phyloP scores from a whole-genome alignment of 2,113 vertebrate genomes.

The Boulengeromyrus knoepffleri region DNA sequence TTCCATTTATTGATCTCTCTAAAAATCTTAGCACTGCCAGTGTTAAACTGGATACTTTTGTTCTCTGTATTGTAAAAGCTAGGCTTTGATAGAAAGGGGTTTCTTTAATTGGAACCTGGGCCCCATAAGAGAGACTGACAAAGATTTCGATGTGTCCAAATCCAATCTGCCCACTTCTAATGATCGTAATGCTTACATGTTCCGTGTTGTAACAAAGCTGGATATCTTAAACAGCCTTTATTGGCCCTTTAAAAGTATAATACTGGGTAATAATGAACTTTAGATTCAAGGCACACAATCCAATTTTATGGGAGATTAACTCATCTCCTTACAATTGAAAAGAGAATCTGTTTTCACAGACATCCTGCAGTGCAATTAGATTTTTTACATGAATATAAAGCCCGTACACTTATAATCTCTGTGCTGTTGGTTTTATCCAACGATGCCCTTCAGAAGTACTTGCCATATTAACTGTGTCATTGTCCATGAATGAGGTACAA shows the following conservation, averaged over 20 bases:
- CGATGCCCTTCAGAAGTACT: slow-evolving; percentile 3
- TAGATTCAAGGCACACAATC: background rate
- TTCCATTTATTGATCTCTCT: background rate
- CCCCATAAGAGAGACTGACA: background rate
- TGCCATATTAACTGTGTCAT: background rate
- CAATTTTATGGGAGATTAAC: slow-evolving; percentile 4
- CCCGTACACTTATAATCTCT: background rate
- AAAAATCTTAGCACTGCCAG: background rate
- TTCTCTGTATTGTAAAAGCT: background rate
- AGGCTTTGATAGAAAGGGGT: background rate
- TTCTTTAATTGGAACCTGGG: background rate
- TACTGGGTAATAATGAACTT: background rate
- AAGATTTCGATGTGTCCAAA: background rate
- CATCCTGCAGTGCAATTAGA: background rate
- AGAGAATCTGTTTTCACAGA: slow-evolving; percentile 8
- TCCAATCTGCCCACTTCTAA: background rate
- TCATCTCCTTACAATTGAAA: slow-evolving; percentile 10
- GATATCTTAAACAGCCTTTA: slow-evolving; percentile 8
- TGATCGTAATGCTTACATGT: background rate
- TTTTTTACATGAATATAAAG: slow-evolving; percentile 8
- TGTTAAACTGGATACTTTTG: background rate
- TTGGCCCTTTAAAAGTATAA: background rate
- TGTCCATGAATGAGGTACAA: background rate
- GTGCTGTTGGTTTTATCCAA: background rate
- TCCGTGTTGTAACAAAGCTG: background rate